phyloP scores from a whole-genome alignment of 2,113 vertebrate genomes.

The Piaya cayana region DNA sequence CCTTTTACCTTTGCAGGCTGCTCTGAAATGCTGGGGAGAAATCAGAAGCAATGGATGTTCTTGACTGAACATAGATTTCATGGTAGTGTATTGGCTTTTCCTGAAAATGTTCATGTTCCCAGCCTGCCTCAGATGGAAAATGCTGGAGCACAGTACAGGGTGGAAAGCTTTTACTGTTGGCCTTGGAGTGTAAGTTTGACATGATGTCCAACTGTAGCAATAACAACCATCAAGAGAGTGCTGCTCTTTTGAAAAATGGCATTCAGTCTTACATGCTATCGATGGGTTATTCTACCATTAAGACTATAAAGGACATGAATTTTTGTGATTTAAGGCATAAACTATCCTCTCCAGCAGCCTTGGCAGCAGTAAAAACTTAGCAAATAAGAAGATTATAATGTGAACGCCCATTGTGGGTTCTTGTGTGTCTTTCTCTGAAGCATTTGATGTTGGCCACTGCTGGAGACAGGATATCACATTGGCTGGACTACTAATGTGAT shows the following conservation, averaged over 20 bases:
- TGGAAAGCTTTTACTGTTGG: not conserved
- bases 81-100: not conserved
- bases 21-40: slow-evolving; percentile 29
- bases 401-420: not conserved
- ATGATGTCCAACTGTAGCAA: not conserved
- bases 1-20: slow-evolving; percentile 47
- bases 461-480: slow-evolving; percentile 40
- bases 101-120: not conserved
- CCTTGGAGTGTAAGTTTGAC: rapidly evolving
- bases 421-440: slow-evolving; percentile 26
- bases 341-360: not conserved
- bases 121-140: not conserved
- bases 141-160: not conserved
- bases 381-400: not conserved
- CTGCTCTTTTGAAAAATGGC: not conserved
- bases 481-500: slow-evolving; percentile 56
- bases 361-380: not conserved
- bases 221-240: not conserved
- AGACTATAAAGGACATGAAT: not conserved
- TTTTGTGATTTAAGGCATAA: slow-evolving; percentile 14
- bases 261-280: not conserved
- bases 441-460: slow-evolving; percentile 18
- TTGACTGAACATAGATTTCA: slow-evolving; percentile 1
- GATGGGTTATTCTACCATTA: not conserved
- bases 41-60: not conserved